Evolutionary conservation across 2,797 vertebrate species (phyloP).

Genomic region (Notolepis coatsorum): DNA sequence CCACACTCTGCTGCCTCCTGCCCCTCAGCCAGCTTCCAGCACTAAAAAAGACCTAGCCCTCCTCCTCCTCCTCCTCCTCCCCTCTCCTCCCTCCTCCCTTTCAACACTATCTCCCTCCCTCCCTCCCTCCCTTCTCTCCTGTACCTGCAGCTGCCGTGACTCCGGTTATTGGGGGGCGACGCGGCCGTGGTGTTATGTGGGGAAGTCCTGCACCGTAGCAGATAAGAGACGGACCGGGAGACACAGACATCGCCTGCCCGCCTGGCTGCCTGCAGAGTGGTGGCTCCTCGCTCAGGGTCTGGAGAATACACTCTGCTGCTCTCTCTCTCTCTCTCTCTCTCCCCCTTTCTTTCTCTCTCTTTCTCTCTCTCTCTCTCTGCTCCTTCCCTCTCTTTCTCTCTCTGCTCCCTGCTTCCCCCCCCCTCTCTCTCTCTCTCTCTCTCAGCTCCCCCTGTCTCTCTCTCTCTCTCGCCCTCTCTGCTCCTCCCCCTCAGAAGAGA

Average conservation of each 20-base stretch:
- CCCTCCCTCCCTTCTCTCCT: not conserved
- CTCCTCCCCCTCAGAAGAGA: conserved; percentile 17
- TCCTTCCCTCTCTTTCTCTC: conserved; percentile 14
- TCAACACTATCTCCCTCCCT: not conserved
- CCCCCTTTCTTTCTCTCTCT: not conserved
- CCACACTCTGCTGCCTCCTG: conserved; percentile 74
- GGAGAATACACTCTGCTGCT: too few species aligned
- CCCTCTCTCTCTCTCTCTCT: not conserved
- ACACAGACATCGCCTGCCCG: too few species aligned
- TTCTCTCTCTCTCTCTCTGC: conserved; percentile 18
- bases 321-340: not conserved
- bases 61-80: conserved; percentile 9
- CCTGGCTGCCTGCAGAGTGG: too few species aligned
- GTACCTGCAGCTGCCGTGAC: too few species aligned
- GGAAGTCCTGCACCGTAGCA: too few species aligned
- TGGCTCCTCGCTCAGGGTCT: too few species aligned
- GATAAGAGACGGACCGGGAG: too few species aligned
- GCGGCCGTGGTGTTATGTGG: too few species aligned
- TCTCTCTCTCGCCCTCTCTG: not conserved
- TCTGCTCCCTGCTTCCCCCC: not conserved
- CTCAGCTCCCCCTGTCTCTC: not conserved
- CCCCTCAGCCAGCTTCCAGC: conserved; percentile 62
- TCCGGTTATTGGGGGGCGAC: too few species aligned
- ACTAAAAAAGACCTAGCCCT: conserved; percentile 33
- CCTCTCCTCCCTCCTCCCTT: not conserved